phyloP scores from a whole-genome alignment of 2,797 vertebrate genomes.

The Carduelis carduelis region DNA sequence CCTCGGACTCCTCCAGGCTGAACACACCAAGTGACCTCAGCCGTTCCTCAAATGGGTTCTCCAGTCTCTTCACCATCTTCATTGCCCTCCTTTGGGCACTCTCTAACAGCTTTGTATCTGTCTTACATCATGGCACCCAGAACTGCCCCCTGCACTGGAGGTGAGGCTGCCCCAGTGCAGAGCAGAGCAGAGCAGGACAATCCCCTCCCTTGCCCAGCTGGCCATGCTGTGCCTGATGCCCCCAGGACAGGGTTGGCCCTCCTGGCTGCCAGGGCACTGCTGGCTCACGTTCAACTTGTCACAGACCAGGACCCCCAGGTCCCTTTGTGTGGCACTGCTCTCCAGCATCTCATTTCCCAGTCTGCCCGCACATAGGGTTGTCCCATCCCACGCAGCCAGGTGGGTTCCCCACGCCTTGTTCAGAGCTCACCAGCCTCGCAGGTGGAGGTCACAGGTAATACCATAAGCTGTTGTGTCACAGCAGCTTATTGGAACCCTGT shows the following conservation, averaged over 20 bases:
- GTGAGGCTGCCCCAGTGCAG: accelerated
- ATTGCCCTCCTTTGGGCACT: neutral
- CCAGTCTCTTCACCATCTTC: neutral
- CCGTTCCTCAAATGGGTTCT: accelerated
- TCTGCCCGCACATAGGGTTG: accelerated
- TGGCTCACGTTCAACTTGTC: accelerated
- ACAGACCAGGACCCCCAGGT: accelerated
- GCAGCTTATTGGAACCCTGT: neutral
- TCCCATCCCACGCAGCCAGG: accelerated
- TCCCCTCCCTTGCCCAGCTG: neutral
- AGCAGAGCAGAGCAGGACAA: neutral
- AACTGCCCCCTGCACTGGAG: neutral
- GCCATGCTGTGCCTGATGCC: neutral
- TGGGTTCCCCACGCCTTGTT: neutral
- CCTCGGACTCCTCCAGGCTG: neutral
- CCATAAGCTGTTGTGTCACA: accelerated
- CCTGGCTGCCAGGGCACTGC: neutral
- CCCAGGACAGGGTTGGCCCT: neutral
- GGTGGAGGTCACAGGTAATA: neutral
- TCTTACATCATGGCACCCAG: neutral
- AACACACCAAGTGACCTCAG: neutral
- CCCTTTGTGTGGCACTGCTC: accelerated
- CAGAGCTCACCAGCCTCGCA: neutral
- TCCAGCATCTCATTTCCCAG: neutral
- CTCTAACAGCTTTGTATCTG: accelerated